Evolutionary conservation across 1,140 invertebrate genomes (phyloP).

Genomic region (Ostrea denselamellosa): DNA sequence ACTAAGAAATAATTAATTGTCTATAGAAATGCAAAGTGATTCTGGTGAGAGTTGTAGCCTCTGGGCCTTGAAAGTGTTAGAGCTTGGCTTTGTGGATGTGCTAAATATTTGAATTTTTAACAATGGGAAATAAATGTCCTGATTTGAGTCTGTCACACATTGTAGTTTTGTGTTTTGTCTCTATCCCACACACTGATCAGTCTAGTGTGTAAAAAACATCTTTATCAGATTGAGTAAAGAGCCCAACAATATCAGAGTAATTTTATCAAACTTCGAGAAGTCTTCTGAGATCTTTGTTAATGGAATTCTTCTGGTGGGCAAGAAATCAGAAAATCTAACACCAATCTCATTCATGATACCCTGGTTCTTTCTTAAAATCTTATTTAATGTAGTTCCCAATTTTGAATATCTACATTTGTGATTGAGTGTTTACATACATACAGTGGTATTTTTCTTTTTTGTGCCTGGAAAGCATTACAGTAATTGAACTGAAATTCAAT

Average conservation of each 20-base stretch:
- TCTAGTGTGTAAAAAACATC: background rate
- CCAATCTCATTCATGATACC: background rate
- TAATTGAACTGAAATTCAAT: no score
- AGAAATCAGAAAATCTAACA: background rate
- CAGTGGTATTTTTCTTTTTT: no score
- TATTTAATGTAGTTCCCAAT: background rate
- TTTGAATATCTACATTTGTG: background rate
- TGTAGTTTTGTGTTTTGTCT: background rate
- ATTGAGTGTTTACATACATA: background rate
- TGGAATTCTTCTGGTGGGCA: background rate
- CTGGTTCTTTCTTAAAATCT: background rate
- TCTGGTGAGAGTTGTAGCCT: no score
- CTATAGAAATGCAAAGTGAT: no score
- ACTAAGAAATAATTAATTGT: no score
- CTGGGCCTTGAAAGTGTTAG: no score
- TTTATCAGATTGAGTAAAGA: background rate
- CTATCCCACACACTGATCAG: background rate
- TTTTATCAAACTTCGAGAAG: background rate
- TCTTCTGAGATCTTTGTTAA: background rate
- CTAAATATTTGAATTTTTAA: background rate
- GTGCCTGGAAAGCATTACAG: no score
- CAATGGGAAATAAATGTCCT: background rate
- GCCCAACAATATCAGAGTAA: background rate
- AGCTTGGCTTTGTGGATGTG: no score
- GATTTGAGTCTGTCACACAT: background rate